Evolutionary conservation across 2,113 vertebrate genomes (phyloP).

Genomic region (Paratilapia polleni): DNA sequence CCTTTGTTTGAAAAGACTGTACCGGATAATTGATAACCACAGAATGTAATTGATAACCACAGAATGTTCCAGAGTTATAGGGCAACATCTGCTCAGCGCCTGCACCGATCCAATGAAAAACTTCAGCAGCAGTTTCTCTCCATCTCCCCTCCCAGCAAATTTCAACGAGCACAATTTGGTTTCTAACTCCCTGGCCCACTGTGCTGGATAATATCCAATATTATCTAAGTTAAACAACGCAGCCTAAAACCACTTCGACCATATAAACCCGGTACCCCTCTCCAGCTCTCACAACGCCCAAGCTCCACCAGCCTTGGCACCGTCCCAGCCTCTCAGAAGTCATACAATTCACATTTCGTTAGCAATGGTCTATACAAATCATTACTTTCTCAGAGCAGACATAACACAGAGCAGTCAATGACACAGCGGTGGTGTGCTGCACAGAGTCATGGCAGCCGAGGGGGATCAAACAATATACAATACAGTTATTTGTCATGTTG

Average conservation of each 20-base stretch:
- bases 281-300: conserved; percentile 38
- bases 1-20: conserved; percentile 71
- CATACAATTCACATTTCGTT: conserved; percentile 55
- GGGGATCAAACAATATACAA: conserved; percentile 58
- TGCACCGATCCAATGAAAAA: conserved; percentile 44
- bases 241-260: conserved; percentile 42
- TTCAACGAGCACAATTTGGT: conserved; percentile 21
- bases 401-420: conserved; percentile 64
- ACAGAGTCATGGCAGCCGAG: conserved; percentile 35
- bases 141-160: conserved; percentile 19
- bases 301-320: conserved; percentile 32
- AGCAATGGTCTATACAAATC: conserved; percentile 54
- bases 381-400: conserved; percentile 61
- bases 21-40: conserved; percentile 81
- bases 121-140: conserved; percentile 18
- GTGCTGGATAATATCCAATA: conserved; percentile 55
- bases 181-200: conserved; percentile 46
- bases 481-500: conserved; percentile 67
- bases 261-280: conserved; percentile 59
- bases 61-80: conserved; percentile 82
- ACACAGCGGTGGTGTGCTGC: conserved; percentile 38
- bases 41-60: conserved; percentile 83
- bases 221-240: conserved; percentile 53
- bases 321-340: conserved; percentile 33
- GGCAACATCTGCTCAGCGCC: conserved; percentile 82